Evolutionary conservation across 2,888 invertebrate species (phyloP).

Genomic region (Agonopterix heracliana): DNA sequence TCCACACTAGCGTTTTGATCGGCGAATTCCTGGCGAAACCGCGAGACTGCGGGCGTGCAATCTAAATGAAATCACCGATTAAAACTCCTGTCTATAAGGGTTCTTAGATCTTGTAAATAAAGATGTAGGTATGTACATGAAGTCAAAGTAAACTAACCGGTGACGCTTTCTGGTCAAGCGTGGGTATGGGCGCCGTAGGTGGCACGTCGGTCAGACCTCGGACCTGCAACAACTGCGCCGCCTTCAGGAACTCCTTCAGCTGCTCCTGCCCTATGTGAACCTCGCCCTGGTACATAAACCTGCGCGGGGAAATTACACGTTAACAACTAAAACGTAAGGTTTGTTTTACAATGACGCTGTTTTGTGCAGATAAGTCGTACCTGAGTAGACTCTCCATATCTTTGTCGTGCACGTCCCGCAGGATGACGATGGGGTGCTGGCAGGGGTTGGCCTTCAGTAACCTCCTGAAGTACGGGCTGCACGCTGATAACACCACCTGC

Average conservation of each 20-base stretch:
- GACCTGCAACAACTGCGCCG: slow-evolving; percentile 91
- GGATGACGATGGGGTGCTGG: slow-evolving; percentile 92
- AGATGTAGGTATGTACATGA: too few species aligned
- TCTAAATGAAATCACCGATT: too few species aligned
- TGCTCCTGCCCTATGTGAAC: slow-evolving; percentile 93
- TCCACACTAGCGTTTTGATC: too few species aligned
- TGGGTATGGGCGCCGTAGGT: slow-evolving; percentile 62
- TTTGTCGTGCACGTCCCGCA: slow-evolving; percentile 89
- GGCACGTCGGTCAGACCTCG: slow-evolving; percentile 90
- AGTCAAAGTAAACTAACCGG: slow-evolving; percentile 72
- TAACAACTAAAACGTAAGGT: neutral
- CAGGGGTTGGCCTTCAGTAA: slow-evolving; percentile 93
- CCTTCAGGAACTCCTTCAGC: slow-evolving; percentile 89
- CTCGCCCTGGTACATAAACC: slow-evolving; percentile 95
- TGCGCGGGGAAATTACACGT: slow-evolving; percentile 31
- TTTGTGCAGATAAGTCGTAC: slow-evolving; percentile 39
- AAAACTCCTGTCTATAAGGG: too few species aligned
- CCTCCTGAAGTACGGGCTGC: slow-evolving; percentile 93
- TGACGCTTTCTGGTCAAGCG: slow-evolving; percentile 80
- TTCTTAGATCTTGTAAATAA: too few species aligned
- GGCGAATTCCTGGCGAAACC: too few species aligned
- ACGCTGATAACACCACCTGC: slow-evolving; percentile 88
- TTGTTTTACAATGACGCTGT: too few species aligned
- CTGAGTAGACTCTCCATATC: slow-evolving; percentile 91
- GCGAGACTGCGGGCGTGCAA: too few species aligned